Evolutionary conservation across 2,113 vertebrate species (phyloP), one percentile per base, ranked within the genome.

Genomic region (Cochlearius cochlearius): DNA sequence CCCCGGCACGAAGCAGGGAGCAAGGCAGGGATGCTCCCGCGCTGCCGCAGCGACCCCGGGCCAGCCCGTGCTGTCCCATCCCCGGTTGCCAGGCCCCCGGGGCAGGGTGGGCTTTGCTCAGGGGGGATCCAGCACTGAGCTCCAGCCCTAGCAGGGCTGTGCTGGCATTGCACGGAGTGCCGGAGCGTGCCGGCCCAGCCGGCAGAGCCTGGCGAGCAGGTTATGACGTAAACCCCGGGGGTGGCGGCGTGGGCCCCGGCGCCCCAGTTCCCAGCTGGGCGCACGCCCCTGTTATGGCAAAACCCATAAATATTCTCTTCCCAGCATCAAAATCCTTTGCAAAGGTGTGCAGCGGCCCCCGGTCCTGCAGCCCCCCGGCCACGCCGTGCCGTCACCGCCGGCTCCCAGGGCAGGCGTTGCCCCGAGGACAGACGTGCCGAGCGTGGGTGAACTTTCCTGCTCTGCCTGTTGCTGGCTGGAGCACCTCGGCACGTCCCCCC

Each of bases 311-410:
- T 30, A 17, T 5, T 0, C 47, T 53, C 19, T 91, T 14, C 34
- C 47, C 75, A 16, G n/a, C 69, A 49, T 6, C 29, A 45, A 34
- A 62, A 5, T 2, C 56, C 56, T 49, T 30, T 88, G 49, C 12
- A 5, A 1, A 62, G 25, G 18, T 32, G 12, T 1, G 8, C 34
- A 5, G 76, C 0, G 2, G 30, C 4, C 8, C 30, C 26, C 0
- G 0, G 17, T 10, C 9, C 45, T 0, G 0, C 26, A 15, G 71
- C 10, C 41, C 16, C 12, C 4, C 32, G 8, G 13, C 15, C 27
- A 1, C 8, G 4, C 55, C 0, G 5, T 0, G 21, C 15, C 2
- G 0, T 2, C 1, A 0, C 34, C 2, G 1, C 2, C 0, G 0
- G 55, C n/a, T 91, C 19, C 29, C 26, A 17, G 64, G 60, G 36